Evolutionary conservation across 1,140 invertebrate genomes (phyloP).

Genomic region (Drosophila tani): DNA sequence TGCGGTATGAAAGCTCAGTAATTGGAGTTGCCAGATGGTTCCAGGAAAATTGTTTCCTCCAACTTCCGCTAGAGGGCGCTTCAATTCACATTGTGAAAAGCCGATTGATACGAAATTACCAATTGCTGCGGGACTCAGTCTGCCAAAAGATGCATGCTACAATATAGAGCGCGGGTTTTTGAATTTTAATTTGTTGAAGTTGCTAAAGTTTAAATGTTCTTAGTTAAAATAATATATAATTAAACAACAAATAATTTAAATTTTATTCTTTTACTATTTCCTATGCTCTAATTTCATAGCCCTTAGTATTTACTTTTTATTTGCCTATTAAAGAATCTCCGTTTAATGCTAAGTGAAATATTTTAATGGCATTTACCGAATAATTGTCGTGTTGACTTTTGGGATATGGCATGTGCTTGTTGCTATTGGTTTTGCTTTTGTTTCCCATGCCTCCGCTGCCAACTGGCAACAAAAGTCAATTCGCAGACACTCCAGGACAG

Average conservation of each 20-base stretch:
- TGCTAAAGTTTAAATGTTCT: neutral
- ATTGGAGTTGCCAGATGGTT: neutral
- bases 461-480: constrained; percentile 80
- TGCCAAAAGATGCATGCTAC: neutral
- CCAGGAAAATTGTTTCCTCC: neutral
- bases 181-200: neutral
- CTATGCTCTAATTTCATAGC: neutral
- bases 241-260: neutral
- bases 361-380: constrained; percentile 60
- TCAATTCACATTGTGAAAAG: no score
- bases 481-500: constrained; percentile 52
- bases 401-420: constrained; percentile 39
- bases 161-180: neutral
- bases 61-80: neutral
- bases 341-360: constrained; percentile 43
- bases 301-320: neutral
- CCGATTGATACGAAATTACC: neutral
- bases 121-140: no score
- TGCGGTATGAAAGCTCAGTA: no score
- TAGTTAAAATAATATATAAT: no score
- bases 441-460: constrained; percentile 35
- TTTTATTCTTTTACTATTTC: neutral
- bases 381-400: constrained; percentile 67
- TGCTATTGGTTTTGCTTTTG: constrained; percentile 35
- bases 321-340: neutral